phyloP scores from a whole-genome alignment of 2,113 vertebrate species.

The Petaurus breviceps region DNA sequence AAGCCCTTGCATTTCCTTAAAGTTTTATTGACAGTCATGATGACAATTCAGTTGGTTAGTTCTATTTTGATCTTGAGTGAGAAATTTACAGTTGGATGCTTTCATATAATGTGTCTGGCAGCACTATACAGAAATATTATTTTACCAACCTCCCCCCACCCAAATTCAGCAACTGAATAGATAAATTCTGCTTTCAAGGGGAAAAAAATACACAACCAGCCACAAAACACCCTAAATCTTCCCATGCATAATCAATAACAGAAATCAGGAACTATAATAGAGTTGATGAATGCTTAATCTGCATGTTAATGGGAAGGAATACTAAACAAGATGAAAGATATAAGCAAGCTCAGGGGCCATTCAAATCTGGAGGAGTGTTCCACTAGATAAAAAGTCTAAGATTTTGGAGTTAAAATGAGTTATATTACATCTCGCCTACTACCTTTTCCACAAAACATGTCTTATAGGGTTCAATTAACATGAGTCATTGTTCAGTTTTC shows the following conservation, averaged over 20 bases:
- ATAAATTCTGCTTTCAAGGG: slow-evolving; percentile 1
- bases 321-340: slow-evolving; percentile 19
- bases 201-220: neutral
- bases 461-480: neutral
- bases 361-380: neutral
- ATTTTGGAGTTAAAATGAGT: slow-evolving; percentile 22
- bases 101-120: slow-evolving; percentile 35
- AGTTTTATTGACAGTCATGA: slow-evolving; percentile 59
- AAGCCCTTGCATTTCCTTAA: slow-evolving; percentile 45
- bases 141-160: neutral
- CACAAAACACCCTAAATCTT: neutral
- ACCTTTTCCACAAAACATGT: neutral
- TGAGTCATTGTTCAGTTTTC: neutral
- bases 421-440: neutral
- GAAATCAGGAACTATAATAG: neutral
- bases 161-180: slow-evolving; percentile 45
- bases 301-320: slow-evolving; percentile 37
- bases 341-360: slow-evolving; percentile 7
- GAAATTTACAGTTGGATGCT: slow-evolving; percentile 43
- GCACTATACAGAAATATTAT: neutral
- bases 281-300: slow-evolving; percentile 21
- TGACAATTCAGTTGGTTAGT: slow-evolving; percentile 38
- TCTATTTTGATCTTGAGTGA: slow-evolving; percentile 16
- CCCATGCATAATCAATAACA: slow-evolving; percentile 1
- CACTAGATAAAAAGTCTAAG: slow-evolving; percentile 40